Evolutionary conservation across 2,888 invertebrate genomes (phyloP), one percentile per base, ranked within the genome.

Genomic region (Parthenolecanium corni): DNA sequence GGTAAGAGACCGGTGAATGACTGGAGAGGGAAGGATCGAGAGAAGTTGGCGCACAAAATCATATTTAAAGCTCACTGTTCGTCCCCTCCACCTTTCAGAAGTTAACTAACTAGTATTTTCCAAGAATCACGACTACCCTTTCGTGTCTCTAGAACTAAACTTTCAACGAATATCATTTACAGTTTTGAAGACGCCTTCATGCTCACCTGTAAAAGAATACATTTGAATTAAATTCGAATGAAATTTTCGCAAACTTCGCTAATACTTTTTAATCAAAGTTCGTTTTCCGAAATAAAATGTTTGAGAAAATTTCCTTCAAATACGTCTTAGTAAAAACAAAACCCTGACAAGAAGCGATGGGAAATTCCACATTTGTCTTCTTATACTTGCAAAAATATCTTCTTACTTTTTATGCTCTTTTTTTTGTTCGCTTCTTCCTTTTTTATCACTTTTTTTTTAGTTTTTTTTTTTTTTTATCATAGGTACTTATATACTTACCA

Each of bases 251-350:
- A 56, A 56, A 56, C 56, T 56, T 56, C 18, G 24, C 44, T 56
- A 56, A 56, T 56, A 56, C 56, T 56, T 56, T 56, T 56, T 56
- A 56, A 56, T 56, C 56, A 56, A 56, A 56, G 42, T 56, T 31
- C 31, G 31, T 9, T 31, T 31, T 44, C 46, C 23, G 24, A 23
- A 25, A 46, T 38, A 53, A 25, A 46, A 56, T 23, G 24, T 23
- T 40, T 56, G 23, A 12, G 44, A 31, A 56, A 46, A 14, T 56
- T 56, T 56, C 25, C 24, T 23, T 24, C 24, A 52, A 12, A 56
- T 24, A 56, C 56, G 3, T 42, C n/a, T 21, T 4, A 40, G 42
- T 14, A 42, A 42, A 56, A 40, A 56, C 40, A 44, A 42, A 21
- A n/a, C 11, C 46, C 16, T 23, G 14, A 42, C n/a, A 14, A 24